Evolutionary conservation across 2,888 invertebrate genomes (phyloP), one percentile per base, ranked within the genome.

Genomic region (Agrotis segetum): DNA sequence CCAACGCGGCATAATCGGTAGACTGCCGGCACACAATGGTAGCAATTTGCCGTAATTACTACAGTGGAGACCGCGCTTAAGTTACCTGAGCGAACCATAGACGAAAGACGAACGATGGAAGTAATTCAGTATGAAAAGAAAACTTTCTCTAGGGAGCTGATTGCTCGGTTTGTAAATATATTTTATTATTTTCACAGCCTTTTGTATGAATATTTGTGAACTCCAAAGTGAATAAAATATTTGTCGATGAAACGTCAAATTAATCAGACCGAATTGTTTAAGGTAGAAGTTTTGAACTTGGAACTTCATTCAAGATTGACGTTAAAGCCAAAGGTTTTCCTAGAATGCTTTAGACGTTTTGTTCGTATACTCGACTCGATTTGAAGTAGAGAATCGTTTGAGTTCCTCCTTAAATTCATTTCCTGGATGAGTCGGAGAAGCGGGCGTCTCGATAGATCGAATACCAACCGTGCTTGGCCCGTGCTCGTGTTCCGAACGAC

Each of bases 11-110:
- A 78, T 81, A 85, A 84, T 82, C 82, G 72, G 81, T 79, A 79
- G 82, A 87, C 75, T 83, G 80, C 63, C 52, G 56, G 65, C 70
- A 91, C 91, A 94, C 94, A 94, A 94, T 93, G 91, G 88, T 74
- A 83, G 91, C 93, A 94, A 94, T 94, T 94, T 92, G 89, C 89
- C 82, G 89, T 90, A 92, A 93, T 93, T 92, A 92, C 91, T 88
- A 74, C 83, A 83, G 83, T 82, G 77, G 83, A 79, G 84, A 84
- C 85, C 80, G 77, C 85, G 83, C 82, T 85, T 85, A 82, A 84
- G 79, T 88, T 87, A 84, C 86, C 83, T 85, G 71, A 82, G 78
- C 60, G 75, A 70, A 70, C 74, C 61, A 75, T 75, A 79, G 73
- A 71, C 68, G 53, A 78, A 62, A 63, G 66, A 79, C 67, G 76